Percentiles rank a stretch among this genome's conserved stretches.
Conservation (phyloP, 53 echinoderm and acorn worm genomes). For the Antedon mediterranea region DNA sequence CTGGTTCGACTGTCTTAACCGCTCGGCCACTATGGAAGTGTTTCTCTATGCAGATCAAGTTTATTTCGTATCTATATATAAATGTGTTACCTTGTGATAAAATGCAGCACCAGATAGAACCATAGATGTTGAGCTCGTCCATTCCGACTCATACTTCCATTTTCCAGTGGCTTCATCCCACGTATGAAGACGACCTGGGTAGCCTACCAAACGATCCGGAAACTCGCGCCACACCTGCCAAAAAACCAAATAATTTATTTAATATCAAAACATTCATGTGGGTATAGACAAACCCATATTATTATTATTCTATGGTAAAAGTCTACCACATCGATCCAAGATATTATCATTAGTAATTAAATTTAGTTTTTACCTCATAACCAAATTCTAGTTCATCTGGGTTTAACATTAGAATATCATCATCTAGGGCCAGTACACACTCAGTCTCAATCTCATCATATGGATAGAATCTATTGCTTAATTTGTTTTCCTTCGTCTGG, state of each 20-base stretch:
- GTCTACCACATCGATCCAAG: no score
- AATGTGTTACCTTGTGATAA: conserved; percentile 65
- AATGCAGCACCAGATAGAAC: conserved; percentile 92
- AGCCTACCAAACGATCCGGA: conserved; percentile 87
- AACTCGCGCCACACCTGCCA: conserved; percentile 92
- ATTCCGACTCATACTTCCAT: conserved; percentile 98
- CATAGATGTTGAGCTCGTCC: conserved; percentile 94
- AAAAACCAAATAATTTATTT: no score
- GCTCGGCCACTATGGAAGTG: no score
- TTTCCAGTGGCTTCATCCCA: conserved; percentile 75
- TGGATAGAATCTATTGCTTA: conserved; percentile 96
- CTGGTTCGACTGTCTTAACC: no score
- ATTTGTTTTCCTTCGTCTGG: conserved; percentile 92
- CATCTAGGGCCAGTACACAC: conserved; percentile 83
- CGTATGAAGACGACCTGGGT: conserved; percentile 78
- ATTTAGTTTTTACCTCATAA: conserved; percentile 66
- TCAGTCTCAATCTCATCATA: conserved; percentile 99
- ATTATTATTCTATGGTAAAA: no score
- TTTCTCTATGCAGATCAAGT: no score
- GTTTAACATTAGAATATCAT: conserved; percentile 94
- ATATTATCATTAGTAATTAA: no score
- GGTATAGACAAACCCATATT: no score
- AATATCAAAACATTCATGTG: no score
- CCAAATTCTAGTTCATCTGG: conserved; percentile 98
- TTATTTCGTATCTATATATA: no score